Conservation (phyloP, 1,140 invertebrate genomes). For the Dufourea novaeangliae region DNA sequence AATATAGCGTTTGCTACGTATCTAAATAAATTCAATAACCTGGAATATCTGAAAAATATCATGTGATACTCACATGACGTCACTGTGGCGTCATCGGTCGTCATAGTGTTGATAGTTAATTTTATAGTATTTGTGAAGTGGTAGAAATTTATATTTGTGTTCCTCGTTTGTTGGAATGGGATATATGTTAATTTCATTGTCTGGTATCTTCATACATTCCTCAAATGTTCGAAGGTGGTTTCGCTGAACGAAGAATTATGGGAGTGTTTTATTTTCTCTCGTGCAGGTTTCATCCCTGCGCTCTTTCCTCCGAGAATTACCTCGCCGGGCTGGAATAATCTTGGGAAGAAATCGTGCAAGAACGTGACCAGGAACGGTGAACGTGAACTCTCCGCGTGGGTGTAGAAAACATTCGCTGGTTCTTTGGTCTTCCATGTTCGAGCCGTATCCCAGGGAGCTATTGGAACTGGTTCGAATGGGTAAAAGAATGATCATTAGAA, state of each 20-base stretch:
- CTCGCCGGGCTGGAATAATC: neutral
- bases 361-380: slow-evolving; percentile 11
- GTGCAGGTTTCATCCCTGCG: neutral
- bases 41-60: no score
- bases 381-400: slow-evolving; percentile 15
- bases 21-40: no score
- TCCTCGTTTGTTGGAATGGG: no score
- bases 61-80: no score
- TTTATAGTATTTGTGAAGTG: no score
- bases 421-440: slow-evolving; percentile 30
- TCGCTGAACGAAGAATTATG: neutral
- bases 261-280: neutral
- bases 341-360: neutral
- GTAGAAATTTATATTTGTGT: no score
- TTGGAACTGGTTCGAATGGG: neutral
- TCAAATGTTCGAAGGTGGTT: neutral
- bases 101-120: no score
- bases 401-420: slow-evolving; percentile 18
- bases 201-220: no score
- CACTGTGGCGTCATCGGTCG: no score
- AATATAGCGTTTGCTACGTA: no score
- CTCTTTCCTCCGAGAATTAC: neutral
- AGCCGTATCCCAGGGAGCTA: neutral
- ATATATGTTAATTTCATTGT: no score
- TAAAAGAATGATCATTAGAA: neutral